Evolutionary conservation across 2,797 vertebrate species (phyloP), one percentile per base, ranked within the genome.

Genomic region (Leucoraja ocellata): DNA sequence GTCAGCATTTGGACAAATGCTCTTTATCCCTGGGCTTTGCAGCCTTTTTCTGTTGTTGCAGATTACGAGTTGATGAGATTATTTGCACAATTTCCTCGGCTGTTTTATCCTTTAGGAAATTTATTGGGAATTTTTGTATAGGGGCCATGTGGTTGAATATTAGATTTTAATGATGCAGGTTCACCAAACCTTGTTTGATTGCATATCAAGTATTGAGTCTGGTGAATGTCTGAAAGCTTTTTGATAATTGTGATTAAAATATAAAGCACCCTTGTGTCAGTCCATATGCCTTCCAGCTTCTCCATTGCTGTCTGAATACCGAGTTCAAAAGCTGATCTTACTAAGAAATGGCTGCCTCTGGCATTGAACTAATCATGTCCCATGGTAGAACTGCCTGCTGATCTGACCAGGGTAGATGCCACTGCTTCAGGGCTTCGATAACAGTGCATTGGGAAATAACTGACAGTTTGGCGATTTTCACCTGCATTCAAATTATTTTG

Each of bases 351-450:
- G 28, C n/a, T 88, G 84, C 84, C 84, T 88, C 61, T 68, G 16
- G 63, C 84, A 88, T 63, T 68, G 71, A 76, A 14, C 46, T 92
- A 92, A 92, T 92, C 90, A 92, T 25, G 11, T 91, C 90, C 90
- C 90, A 39, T 73, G 88, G 63, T 39, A 54, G 18, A 76, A 7
- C 25, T 18, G 11, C 90, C 71, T 92, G 90, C 71, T 74, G 36
- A 92, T 92, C n/a, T 76, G 46, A 76, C 73, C 65, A 76, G 4
- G 71, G 90, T 46, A n/a, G 39, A 74, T 54, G 46, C 36, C 65
- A 76, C 21, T 1, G 39, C 90, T 92, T 76, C 90, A 92, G 90
- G 90, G 36, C 76, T 92, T 54, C 39, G 5, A 76, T 46, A 13
- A 73, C 10, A 91, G 9, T 46, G 76, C 90, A 39, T 71, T 76